Evolutionary conservation across 2,797 vertebrate species (phyloP), one percentile per base, ranked within the genome.

Genomic region (Characodon lateralis): DNA sequence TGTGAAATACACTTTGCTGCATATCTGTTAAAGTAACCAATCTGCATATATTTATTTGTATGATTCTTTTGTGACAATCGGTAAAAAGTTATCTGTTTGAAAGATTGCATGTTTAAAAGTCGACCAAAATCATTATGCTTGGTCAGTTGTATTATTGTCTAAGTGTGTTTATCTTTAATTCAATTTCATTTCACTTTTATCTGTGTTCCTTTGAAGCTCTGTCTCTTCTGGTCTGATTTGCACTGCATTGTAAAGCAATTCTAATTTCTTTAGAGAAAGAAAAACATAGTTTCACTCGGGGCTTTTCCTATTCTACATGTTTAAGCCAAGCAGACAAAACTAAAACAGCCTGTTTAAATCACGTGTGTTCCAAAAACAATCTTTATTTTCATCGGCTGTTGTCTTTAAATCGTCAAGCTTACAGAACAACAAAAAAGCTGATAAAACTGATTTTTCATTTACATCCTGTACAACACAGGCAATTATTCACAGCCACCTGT

Each of bases 401-500:
- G 70, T 80, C 70, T 48, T 35, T 24, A 26, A 26, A 68, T 68
- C 76, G 73, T 28, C 70, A 69, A 70, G 72, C 55, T 74, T 65
- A 65, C 77, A 66, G 61, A 85, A 80, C 75, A 43, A 73, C 55
- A 77, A 59, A 16, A 48, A 16, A 48, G 12, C 16, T 7, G 73
- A 77, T 39, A 53, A 81, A 79, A 73, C 59, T 55, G 55, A 35
- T 79, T 77, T 78, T 10, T 83, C 13, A 1, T 53, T 59, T 43
- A 39, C 46, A 81, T 73, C 66, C 68, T 48, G 61, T 31, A 53
- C 46, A 63, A 58, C 77, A 77, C 55, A 39, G 51, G 53, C 70
- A 77, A 76, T 58, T 16, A 18, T 79, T 87, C 83, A 77, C 84
- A 85, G 73, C 78, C 68, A 51, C 82, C 81, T 78, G 74, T 83